Conservation (phyloP, 2,797 vertebrate species). For the Sebastes variabilis region DNA sequence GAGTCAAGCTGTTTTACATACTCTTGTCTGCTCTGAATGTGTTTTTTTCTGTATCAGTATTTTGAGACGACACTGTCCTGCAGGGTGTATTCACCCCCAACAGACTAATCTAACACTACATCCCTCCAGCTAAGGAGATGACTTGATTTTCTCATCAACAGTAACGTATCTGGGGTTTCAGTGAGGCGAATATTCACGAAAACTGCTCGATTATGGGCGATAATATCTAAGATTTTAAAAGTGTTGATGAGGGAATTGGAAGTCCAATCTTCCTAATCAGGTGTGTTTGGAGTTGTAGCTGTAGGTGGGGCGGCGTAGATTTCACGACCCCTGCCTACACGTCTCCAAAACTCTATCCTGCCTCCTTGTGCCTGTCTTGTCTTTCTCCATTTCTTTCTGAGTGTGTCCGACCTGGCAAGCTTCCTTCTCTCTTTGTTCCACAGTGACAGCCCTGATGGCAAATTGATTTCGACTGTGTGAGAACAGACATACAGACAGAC, state of each 20-base stretch:
- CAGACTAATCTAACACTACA: constrained; percentile 55
- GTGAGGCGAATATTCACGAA: not conserved
- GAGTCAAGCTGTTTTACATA: constrained; percentile 58
- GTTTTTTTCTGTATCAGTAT: constrained; percentile 56
- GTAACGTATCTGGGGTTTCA: constrained; percentile 2
- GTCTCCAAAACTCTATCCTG: constrained; percentile 55
- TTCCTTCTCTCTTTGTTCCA: constrained; percentile 93
- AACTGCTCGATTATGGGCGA: not conserved
- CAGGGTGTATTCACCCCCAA: constrained; percentile 64
- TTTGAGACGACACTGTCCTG: constrained; percentile 51
- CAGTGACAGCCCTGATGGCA: constrained; percentile 98
- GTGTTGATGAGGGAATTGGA: constrained; percentile 72
- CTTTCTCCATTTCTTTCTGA: constrained; percentile 82
- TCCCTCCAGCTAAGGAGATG: constrained; percentile 69
- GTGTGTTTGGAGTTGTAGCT: constrained; percentile 65
- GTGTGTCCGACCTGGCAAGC: constrained; percentile 90
- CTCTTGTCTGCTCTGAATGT: constrained; percentile 67
- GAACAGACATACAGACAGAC: constrained; percentile 90
- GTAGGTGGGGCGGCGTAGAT: constrained; percentile 54
- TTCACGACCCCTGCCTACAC: constrained; percentile 43
- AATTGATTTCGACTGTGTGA: constrained; percentile 99
- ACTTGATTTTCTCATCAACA: constrained; percentile 75
- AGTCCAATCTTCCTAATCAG: constrained; percentile 69
- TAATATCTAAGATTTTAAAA: not conserved
- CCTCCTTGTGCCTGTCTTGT: constrained; percentile 78